Conservation (phyloP, 2,797 vertebrate species). For the Coluber constrictor region DNA sequence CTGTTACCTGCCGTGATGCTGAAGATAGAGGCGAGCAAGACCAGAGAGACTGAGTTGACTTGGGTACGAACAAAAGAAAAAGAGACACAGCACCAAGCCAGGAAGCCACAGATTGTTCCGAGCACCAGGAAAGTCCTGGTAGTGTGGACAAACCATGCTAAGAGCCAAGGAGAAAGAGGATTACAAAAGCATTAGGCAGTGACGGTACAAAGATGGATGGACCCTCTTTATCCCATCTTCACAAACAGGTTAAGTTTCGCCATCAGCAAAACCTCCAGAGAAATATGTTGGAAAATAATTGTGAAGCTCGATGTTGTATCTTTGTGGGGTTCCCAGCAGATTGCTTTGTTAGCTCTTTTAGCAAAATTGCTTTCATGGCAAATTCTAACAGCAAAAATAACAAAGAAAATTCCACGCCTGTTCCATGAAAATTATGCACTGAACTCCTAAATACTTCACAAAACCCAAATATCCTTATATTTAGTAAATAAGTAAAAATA, state of each 20-base stretch:
- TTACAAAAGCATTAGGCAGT: background rate
- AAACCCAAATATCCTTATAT: background rate
- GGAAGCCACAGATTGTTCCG: constrained; percentile 3
- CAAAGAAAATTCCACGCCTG: background rate
- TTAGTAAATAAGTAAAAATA: background rate
- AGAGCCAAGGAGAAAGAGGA: background rate
- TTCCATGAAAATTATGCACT: background rate
- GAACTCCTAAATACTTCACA: background rate
- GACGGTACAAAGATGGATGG: background rate
- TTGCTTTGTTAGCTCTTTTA: background rate
- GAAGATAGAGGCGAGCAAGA: background rate
- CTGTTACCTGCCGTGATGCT: constrained; percentile 43
- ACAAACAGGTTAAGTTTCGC: background rate
- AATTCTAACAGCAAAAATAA: background rate
- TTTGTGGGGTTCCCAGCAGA: background rate
- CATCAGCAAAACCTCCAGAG: background rate
- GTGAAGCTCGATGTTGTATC: background rate
- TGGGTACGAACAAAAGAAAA: accelerated
- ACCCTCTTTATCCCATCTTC: background rate
- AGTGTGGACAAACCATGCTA: constrained; percentile 23
- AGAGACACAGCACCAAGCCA: background rate
- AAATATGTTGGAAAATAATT: background rate
- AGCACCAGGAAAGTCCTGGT: constrained; percentile 38
- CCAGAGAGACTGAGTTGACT: background rate
- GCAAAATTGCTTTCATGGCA: background rate